Conservation (phyloP, 2,113 vertebrate genomes). For the Taurulus bubalis region DNA sequence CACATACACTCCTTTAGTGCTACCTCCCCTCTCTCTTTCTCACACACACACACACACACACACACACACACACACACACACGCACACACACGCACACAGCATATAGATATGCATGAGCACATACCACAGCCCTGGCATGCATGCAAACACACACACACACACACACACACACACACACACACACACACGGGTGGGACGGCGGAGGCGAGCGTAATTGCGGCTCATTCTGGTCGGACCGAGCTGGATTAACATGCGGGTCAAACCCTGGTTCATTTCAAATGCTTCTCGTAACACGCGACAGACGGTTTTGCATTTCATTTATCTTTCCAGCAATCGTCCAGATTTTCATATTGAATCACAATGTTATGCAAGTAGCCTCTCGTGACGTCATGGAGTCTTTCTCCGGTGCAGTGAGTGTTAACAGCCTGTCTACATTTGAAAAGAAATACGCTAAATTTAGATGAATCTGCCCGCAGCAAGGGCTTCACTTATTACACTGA, state of each 20-base stretch:
- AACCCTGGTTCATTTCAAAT: conserved; percentile 1
- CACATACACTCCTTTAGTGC: neutral
- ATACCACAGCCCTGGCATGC: neutral
- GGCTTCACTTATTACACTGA: neutral
- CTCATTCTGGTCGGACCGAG: neutral
- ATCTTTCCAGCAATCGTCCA: conserved; percentile 3
- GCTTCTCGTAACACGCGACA: neutral
- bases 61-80: conserved; percentile 7
- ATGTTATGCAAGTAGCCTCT: neutral
- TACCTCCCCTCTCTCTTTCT: neutral
- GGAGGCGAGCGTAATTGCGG: conserved; percentile 8
- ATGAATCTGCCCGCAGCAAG: neutral
- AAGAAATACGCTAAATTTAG: conserved; percentile 10
- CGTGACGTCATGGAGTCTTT: neutral
- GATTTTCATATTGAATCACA: neutral
- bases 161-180: conserved; percentile 3
- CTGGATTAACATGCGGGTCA: conserved; percentile 2
- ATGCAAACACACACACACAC: no score
- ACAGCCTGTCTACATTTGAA: conserved; percentile 1
- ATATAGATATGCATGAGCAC: neutral
- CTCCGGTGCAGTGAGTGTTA: neutral
- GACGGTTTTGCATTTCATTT: neutral
- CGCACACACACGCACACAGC: neutral
- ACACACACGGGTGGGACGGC: no score
- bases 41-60: neutral